Evolutionary conservation across 2,113 vertebrate species (phyloP), one percentile per base, ranked within the genome.

Genomic region (Cyrtonyx montezumae): DNA sequence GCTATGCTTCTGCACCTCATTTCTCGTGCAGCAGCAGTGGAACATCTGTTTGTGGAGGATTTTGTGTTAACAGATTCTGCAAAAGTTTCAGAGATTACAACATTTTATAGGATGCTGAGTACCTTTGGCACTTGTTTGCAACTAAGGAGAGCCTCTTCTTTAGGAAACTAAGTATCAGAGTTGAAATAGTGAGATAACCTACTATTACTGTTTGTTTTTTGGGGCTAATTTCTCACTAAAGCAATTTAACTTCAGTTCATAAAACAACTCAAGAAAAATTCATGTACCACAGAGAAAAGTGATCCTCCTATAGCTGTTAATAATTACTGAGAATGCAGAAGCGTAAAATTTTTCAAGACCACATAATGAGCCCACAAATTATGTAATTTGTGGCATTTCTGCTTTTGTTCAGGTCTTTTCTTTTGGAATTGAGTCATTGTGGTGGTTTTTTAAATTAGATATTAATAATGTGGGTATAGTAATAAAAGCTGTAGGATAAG

Each of bases 61-160:
- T 91, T 87, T 85, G 55, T 32, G 77, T 79, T 70, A 85, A 83
- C 40, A 85, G 68, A 61, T 83, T 76, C 34, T 91, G 37, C 34
- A 94, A 3, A 82, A 70, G n/a, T 43, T 89, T 65, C n/a, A 34
- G 20, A 37, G 7, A 7, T 83, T 88, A 25, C 6, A 61, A 30
- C 36, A 53, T 88, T 91, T 49, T 53, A 22, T 65, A 36, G 42
- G 46, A 11, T 85, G 43, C 46, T 74, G 69, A 80, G 67, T 49
- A 32, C 20, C 58, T 40, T 21, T 63, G 55, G n/a, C 34, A 40
- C 12, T 40, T 89, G 1, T 90, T 90, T 76, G 63, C 32, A 78
- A 34, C 21, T 83, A 61, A 84, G 58, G 37, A 90, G 19, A 48
- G 12, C 67, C n/a, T 70, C 16, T 48, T 49, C 28, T 21, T 51